Evolutionary conservation across 2,797 vertebrate species (phyloP).

Genomic region (Oreochromis mossambicus): DNA sequence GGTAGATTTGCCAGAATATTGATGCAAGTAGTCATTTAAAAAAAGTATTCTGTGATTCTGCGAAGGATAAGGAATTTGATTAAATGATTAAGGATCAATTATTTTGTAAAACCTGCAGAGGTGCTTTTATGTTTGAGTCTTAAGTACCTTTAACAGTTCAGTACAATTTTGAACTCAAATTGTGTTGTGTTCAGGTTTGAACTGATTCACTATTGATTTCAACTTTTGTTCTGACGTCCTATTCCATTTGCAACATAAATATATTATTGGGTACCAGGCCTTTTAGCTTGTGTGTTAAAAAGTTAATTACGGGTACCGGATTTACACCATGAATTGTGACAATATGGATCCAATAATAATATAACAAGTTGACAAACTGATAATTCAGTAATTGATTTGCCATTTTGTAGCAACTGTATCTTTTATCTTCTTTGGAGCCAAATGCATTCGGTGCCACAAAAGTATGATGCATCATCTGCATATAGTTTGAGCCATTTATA

Average conservation of each 20-base stretch:
- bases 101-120: background rate
- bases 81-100: background rate
- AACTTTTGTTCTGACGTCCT: background rate
- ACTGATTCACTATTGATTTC: rapidly evolving
- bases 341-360: rapidly evolving
- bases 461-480: background rate
- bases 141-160: background rate
- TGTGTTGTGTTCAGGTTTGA: background rate
- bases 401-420: background rate
- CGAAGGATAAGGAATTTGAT: rapidly evolving
- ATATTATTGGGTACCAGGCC: background rate
- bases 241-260: rapidly evolving
- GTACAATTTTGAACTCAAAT: background rate
- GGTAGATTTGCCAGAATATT: background rate
- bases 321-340: background rate
- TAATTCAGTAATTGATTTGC: background rate
- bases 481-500: background rate
- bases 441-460: background rate
- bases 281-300: background rate
- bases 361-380: background rate
- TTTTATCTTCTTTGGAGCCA: background rate
- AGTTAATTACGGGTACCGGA: background rate
- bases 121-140: background rate
- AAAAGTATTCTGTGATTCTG: background rate
- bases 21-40: background rate